Base-by-base conservation (phyloP, 1,140 invertebrate genomes). In the Drosophila rhopaloa region DNA sequence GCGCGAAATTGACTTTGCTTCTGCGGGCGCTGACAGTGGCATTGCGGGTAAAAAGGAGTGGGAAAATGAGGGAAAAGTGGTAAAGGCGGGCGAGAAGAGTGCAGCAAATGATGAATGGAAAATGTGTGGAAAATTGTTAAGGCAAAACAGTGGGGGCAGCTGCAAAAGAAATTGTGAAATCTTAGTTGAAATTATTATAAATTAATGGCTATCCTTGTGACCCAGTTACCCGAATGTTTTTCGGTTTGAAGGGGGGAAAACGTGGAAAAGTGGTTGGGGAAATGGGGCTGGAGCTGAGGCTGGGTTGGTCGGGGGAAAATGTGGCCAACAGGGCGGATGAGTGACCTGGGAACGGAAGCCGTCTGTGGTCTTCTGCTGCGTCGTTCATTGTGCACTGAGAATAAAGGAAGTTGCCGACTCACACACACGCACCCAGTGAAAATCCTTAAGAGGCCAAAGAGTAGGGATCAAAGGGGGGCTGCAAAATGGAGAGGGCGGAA, bases 201-300 rank as follows among this genome's bases (percentile, higher is more conserved):
- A 91, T 91, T 91, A 91, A 91, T 91, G 90, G 82, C 72, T 81
- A 91, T 91, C 90, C 90, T 90, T 84, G 80, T 91, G 90, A 91
- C 90, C 90, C 73, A 91, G 79, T 91, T 91, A 70, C 67, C 48
- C 67, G 68, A 88, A 83, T 83, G 76, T 73, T 82, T 81, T 56
- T 59, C 16, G 50, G 55, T 27, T 63, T 35, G 16, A 14, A 29
- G 19, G 65, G 53, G 37, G 29, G 29, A 1, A 8, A 19, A 43
- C n/a, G 38, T n/a, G 53, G 58, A 10, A 6, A 11, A 38, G 51
- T 27, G 38, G 54, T 14, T 19, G 44, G 27, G n/a, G 13, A 40
- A 32, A 19, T 11, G 65, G 51, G 35, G 16, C 43, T 11, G 19
- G 19, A 19, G 24, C 24, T 24, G 24, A 24, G 24, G 24, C 4